phyloP scores from a whole-genome alignment of 2,113 vertebrate genomes.

The Capreolus pygargus region DNA sequence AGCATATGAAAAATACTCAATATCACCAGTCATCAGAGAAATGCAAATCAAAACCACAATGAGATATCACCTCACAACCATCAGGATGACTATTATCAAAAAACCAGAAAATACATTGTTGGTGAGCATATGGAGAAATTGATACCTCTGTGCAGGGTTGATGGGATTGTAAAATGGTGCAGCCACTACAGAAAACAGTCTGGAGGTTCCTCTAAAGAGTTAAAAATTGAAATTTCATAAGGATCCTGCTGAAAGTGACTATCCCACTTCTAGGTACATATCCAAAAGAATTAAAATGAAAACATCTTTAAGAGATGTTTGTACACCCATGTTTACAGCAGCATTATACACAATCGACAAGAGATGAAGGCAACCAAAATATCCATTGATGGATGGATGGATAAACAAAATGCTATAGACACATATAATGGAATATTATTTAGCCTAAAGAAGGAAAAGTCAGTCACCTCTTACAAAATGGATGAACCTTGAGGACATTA shows the following conservation, averaged over 20 bases:
- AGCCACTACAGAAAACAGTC: background rate
- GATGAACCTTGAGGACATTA: background rate
- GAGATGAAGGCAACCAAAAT: background rate
- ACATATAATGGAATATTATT: background rate
- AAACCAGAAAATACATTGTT: background rate
- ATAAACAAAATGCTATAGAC: background rate
- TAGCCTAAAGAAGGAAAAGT: background rate
- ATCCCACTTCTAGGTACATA: background rate
- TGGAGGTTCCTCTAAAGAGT: background rate
- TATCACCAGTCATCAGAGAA: background rate
- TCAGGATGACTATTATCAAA: background rate
- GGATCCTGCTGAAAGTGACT: background rate
- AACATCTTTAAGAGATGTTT: background rate
- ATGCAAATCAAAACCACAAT: background rate
- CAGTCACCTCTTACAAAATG: background rate
- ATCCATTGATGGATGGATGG: background rate
- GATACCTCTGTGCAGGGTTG: background rate
- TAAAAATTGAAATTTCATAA: background rate
- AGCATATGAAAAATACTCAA: background rate
- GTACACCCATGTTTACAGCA: background rate
- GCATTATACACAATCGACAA: background rate
- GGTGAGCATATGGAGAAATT: background rate
- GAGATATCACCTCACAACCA: background rate
- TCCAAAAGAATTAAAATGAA: background rate
- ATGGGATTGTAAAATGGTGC: background rate